phyloP scores from a whole-genome alignment of 2,113 vertebrate species.

The Actinemys pallida region DNA sequence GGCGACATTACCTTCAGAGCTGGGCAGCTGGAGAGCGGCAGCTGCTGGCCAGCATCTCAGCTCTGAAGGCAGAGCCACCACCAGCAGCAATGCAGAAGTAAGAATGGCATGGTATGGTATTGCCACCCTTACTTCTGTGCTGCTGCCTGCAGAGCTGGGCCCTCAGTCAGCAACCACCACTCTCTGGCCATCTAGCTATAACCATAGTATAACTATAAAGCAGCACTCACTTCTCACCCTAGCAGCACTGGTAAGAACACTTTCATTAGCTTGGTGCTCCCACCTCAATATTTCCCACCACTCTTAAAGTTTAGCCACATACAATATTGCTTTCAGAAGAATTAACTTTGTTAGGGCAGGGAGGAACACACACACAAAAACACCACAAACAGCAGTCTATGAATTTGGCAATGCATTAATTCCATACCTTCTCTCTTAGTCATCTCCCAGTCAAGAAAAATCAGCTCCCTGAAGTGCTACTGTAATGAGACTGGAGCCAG shows the following conservation, averaged over 20 bases:
- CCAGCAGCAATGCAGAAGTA: no score
- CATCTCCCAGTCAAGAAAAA: background rate
- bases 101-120: no score
- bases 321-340: background rate
- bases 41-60: no score
- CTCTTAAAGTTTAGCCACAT: background rate
- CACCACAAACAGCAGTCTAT: background rate
- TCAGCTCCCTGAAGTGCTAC: background rate
- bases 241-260: background rate
- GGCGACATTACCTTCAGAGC: no score
- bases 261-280: background rate
- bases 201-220: background rate
- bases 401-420: background rate
- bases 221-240: background rate
- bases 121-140: no score
- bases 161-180: no score
- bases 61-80: no score
- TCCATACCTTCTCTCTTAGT: background rate
- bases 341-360: background rate
- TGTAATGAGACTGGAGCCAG: background rate
- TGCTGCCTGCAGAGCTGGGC: no score
- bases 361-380: background rate
- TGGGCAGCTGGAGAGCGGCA: no score
- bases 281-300: accelerated
- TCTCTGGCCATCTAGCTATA: no score